Base-by-base conservation (phyloP, 2,797 vertebrate genomes). In the Sus cebifrons region DNA sequence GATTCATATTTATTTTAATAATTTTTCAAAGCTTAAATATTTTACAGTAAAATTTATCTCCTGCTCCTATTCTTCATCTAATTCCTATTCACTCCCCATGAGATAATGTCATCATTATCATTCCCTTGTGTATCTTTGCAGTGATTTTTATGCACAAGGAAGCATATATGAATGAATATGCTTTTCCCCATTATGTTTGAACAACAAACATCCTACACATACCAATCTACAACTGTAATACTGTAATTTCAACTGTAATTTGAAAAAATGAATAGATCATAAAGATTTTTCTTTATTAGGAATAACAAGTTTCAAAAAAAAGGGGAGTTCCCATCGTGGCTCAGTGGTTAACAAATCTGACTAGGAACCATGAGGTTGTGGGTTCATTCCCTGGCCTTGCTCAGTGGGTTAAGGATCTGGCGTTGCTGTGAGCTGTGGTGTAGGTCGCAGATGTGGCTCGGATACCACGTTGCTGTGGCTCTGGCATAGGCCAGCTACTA, bases 211-310 rank as follows among this genome's bases (percentile, higher is more conserved):
- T 79, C 17, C 40, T 62, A 32, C 21, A 23, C 8, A 60, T 60
- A 86, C 8, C 1, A 3, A 17, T 52, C 40, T 78, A 23, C 17
- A 71, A 62, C 5, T 52, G 56, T 58, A 67, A 56, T 13, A 56
- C 17, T n/a, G 25, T 44, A 85, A 84, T 92, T 92, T 84, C 14
- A 75, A 32, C 16, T 75, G 14, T 60, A 86, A 73, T 29, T 65
- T 52, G 11, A 64, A 82, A 79, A 79, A 64, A 3, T 9, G 20
- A 81, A 49, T 2, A 74, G n/a, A 54, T 20, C 65, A 70, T 64
- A 58, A 83, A 74, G 23, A 71, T 68, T 86, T 75, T 68, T 56
- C 52, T 78, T 65, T 92, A 67, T 92, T 44, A 92, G 60, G 65
- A 56, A 56, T 84, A 92, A 56, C n/a, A 75, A 56, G 25, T 2